phyloP scores from a whole-genome alignment of 2,888 invertebrate species.

The Pyralis farinalis region DNA sequence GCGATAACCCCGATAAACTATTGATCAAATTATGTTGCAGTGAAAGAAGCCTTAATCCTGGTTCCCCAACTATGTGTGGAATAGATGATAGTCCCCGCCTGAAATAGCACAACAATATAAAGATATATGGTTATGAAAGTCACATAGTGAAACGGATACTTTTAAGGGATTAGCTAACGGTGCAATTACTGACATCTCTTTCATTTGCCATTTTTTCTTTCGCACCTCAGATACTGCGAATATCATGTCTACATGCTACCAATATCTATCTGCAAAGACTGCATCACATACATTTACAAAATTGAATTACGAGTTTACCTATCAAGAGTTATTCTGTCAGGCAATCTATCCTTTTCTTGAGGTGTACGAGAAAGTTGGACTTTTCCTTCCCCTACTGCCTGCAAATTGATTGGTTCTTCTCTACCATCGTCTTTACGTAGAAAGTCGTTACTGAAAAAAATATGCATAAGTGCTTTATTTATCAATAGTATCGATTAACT shows the following conservation, averaged over 20 bases:
- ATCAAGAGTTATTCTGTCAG: conserved; percentile 94
- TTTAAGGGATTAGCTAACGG: no score
- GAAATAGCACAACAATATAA: conserved; percentile 23
- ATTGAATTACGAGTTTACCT: conserved; percentile 78
- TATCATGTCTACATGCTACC: no score
- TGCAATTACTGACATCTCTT: no score
- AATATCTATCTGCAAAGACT: no score
- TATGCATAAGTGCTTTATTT: no score
- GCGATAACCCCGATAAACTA: conserved; percentile 83
- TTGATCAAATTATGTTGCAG: conserved; percentile 95
- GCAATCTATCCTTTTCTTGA: conserved; percentile 90
- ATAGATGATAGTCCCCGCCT: conserved; percentile 90
- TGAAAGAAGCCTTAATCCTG: conserved; percentile 90
- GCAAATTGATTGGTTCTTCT: conserved; percentile 68
- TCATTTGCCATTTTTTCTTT: no score
- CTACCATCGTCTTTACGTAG: conserved; percentile 50
- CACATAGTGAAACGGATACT: no score
- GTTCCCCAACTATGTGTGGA: conserved; percentile 91
- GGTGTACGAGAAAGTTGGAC: conserved; percentile 85
- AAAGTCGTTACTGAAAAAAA: conserved; percentile 28
- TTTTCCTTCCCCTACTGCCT: conserved; percentile 83
- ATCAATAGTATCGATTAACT: no score
- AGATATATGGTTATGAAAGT: no score
- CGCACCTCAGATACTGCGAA: no score
- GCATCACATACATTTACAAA: no score